These are phyloP conservation scores for Regulus satrapa DNA, from an alignment of 2,113 vertebrate genomes.

Conservation along the genomic window DNA sequence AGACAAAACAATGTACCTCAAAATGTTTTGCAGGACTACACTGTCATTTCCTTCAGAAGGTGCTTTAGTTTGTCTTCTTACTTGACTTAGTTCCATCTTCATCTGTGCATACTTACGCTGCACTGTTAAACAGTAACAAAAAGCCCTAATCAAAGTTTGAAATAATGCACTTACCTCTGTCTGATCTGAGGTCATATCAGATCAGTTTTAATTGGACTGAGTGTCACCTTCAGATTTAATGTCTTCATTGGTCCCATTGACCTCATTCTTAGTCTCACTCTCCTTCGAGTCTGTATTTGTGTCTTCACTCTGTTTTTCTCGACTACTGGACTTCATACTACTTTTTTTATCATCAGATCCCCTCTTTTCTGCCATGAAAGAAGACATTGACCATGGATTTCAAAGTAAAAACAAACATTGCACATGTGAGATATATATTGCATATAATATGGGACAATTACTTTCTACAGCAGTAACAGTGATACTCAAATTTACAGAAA, in stretches of 20 bases:
- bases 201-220: slow-evolving; percentile 99
- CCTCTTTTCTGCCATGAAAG: slow-evolving; percentile 88
- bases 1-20: slow-evolving; percentile 98
- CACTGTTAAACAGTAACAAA: slow-evolving; percentile 98
- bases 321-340: slow-evolving; percentile 88
- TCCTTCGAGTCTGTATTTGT: slow-evolving; percentile 89
- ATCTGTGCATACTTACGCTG: slow-evolving; percentile 99
- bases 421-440: slow-evolving; percentile 38
- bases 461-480: not conserved
- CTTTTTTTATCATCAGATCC: slow-evolving; percentile 92
- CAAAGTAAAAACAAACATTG: slow-evolving; percentile 71
- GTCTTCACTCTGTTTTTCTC: slow-evolving; percentile 85
- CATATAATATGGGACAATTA: slow-evolving; percentile 5
- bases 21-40: slow-evolving; percentile 98
- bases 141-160: slow-evolving; percentile 87
- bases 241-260: slow-evolving; percentile 97
- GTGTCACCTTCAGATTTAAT: slow-evolving; percentile 99
- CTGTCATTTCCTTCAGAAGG: slow-evolving; percentile 98
- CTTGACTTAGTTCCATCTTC: slow-evolving; percentile 96
- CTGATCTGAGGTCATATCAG: slow-evolving; percentile 99
- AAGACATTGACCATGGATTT: slow-evolving; percentile 78
- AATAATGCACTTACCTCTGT: slow-evolving; percentile 98
- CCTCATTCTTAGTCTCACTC: slow-evolving; percentile 86
- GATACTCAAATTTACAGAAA: not conserved
- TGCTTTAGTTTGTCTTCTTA: slow-evolving; percentile 95